Base-by-base conservation (phyloP, 1,140 invertebrate genomes). In the Nymphalis io region DNA sequence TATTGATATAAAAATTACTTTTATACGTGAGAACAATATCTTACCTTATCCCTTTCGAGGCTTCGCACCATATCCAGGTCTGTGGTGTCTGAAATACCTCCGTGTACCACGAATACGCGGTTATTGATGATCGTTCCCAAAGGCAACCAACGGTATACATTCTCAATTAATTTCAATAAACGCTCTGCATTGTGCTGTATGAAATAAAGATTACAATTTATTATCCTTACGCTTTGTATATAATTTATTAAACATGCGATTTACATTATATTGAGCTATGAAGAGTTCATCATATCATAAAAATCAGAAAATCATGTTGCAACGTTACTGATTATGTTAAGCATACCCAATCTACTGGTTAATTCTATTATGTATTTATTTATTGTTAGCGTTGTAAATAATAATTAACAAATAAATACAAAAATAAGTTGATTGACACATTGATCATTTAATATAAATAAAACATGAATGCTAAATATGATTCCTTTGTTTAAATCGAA, bases 81-180 rank as follows among this genome's bases (percentile, higher is more conserved):
- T 0, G 96, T 97, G 40, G 93, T 94, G 80, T 97, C 95, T 0
- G 97, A 96, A 59, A 98, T 96, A 12, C 97, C 97, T 10, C 97
- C 97, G 81, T 98, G 97, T 1, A 97, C 96, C 10, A 98, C 95
- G 20, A 98, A 93, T 13, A 98, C 95, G 68, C 96, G 94, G 72
- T 96, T 95, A 84, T 98, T 97, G 75, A 98, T 95, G 55, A 98
- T 93, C 1, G 97, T 97, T 40, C 96, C 97, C 21, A 98, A 83
- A 0, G 97, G 98, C 46, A 98, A 92, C 96, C 96, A 98, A 73
- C 96, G 94, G 87, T 97, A 98, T 23, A 98, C 95, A 76, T 96
- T 95, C 82, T 98, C 96, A 70, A 98, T 95, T 68, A 98, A 88
- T 76, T 94, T 94, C 53, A 97, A 89, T 13, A 98, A 92, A 62